Evolutionary conservation across 2,888 invertebrate genomes (phyloP), one percentile per base, ranked within the genome.

Genomic region (Colostygia pectinataria): DNA sequence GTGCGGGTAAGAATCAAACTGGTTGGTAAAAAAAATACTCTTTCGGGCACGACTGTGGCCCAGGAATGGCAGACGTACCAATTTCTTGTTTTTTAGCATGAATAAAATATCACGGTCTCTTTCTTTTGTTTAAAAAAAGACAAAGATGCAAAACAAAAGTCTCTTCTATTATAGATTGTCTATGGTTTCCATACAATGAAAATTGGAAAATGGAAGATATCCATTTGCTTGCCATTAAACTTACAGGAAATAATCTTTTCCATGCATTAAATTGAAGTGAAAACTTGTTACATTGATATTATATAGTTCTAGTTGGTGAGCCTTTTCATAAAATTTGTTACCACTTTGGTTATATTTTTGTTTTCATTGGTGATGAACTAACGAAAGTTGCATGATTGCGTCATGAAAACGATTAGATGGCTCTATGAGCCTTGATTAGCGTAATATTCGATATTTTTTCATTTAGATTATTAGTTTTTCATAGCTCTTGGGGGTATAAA

Each of bases 331-430:
- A 66, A 68, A 69, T 65, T 63, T 57, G 25, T 53, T 41, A 66
- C 57, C 57, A 72, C 66, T 80, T 82, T 82, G 81, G 80, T 83
- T 83, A 83, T 83, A 80, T 79, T 78, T 74, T 79, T 85, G 83
- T 87, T 85, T 85, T 87, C 79, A 75, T 83, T 75, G 68, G 71
- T 74, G 74, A 73, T 72, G 68, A 79, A 77, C 74, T 79, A 77
- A 77, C 70, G 80, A 80, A 68, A 14, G 70, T 84, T 77, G 66
- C 76, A 63, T 80, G 89, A 90, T 90, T 90, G 90, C 89, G 90
- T 90, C 89, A 90, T 82, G 80, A 81, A 83, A 84, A 80, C 72
- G 74, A 78, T 77, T 77, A 79, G 73, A 64, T 80, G 74, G 68
- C 71, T 64, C 66, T 64, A 69, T 67, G 61, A 73, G 63, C 57